Evolutionary conservation across 2,113 vertebrate genomes (phyloP), one percentile per base, ranked within the genome.

Genomic region (Phoenicopterus ruber): DNA sequence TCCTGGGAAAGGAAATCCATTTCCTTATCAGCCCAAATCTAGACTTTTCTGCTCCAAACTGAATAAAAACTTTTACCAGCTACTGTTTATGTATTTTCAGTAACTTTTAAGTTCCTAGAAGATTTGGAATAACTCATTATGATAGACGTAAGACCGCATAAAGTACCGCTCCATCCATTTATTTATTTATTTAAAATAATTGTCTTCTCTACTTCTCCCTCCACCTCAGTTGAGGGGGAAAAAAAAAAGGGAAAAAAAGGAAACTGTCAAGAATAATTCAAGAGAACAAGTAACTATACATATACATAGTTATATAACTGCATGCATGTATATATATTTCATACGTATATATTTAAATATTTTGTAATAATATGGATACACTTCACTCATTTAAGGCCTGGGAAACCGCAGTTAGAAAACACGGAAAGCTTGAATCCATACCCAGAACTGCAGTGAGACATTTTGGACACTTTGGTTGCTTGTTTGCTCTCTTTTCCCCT

Each of bases 1-100:
- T 95, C 67, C 49, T 94, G 91, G 91, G 94, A 96, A 94, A 92
- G 71, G 67, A 95, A 90, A 92, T 55, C 16, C 8, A 59, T 79
- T 82, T 90, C 19, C 32, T 92, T 87, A 71, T 82, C 66, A 81
- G 6, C 6, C 16, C 10, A 85, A 70, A 85, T 91, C 36, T 71
- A 52, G n/a, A 54, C 3, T 82, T 79, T 89, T 79, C 47, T 82
- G 10, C 36, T 90, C 26, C 54, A 82, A 88, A 82, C 0, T 11
- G n/a, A 79, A 67, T 29, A 78, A 58, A 73, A 87, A 18, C 8
- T 73, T 38, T 14, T n/a, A 58, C 6, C 16, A 71, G 17, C 17
- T 55, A 55, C n/a, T 59, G 25, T 55, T 91, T 59, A 13, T 17
- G 25, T 79, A 16, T 55, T 94, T 92, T 66, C 13, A 44, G 63